Evolutionary conservation across 2,797 vertebrate species (phyloP), one percentile per base, ranked within the genome.

Genomic region (Alectoris magna): DNA sequence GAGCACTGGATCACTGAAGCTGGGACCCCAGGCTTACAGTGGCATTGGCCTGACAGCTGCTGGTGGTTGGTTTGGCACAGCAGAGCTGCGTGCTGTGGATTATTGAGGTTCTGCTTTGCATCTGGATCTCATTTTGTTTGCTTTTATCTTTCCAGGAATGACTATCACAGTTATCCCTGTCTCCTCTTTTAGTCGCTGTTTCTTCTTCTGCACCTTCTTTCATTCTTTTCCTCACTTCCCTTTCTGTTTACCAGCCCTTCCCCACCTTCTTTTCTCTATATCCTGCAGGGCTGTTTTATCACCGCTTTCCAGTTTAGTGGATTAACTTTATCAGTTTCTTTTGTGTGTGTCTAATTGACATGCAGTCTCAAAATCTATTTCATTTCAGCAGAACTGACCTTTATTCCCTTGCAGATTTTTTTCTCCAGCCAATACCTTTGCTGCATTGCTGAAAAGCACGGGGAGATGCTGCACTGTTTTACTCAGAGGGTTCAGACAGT

Each of bases 281-380:
- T 92, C 82, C 93, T 62, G 53, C 36, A 38, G 66, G 46, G 63
- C 72, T 93, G 77, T 74, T 94, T 92, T 95, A 91, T 91, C 87
- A 67, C 62, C 41, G 55, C 78, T 70, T 72, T 81, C 46, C 78
- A 68, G 48, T 87, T 91, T 85, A 76, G 91, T 82, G 87, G 78
- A 95, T 96, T 97, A 96, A 94, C 80, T 91, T 95, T 94, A 93
- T 96, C 95, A 87, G 66, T 94, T 95, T 66, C 96, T 95, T 96
- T 96, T 95, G 88, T 95, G 76, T 51, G 58, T 87, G 73, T 82
- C 87, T 97, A 96, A 97, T 92, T 97, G 97, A 87, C 82, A 77
- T 76, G 88, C 93, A 71, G 91, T 88, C 86, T 85, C 92, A 91
- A 91, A 95, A 91, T 93, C 94, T 93, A 23, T 96, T 96, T 91